A percentile compares a stretch with the other conserved stretches of the same genome.
Evolutionary conservation across 2,113 vertebrate species (phyloP).

Genomic region (Pterocles burchelli): DNA sequence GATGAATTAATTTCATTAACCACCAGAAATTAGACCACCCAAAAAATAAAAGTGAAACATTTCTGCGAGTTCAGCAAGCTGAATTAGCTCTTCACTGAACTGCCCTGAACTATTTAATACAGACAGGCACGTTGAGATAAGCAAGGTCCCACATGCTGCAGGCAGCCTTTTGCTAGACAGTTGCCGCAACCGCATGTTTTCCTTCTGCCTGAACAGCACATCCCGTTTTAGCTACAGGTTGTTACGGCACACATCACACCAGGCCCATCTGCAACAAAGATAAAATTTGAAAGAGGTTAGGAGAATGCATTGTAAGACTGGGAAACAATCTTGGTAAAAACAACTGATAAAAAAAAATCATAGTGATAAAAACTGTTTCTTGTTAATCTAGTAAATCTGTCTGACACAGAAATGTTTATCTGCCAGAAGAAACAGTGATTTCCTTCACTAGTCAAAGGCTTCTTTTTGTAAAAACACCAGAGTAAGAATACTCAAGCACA

Average conservation of each 20-base stretch:
- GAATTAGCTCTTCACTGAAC: neutral
- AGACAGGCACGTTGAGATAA: neutral
- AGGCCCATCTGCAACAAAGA: neutral
- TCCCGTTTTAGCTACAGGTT: too few species aligned
- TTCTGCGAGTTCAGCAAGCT: neutral
- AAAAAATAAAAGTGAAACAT: neutral
- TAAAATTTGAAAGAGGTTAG: neutral
- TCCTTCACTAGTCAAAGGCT: neutral
- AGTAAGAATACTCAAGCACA: neutral
- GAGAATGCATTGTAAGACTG: neutral
- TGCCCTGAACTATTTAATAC: neutral
- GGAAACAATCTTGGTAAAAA: neutral
- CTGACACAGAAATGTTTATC: neutral
- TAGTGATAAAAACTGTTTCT: neutral
- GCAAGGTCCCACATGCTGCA: neutral
- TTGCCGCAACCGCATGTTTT: rapidly evolving
- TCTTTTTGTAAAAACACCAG: neutral
- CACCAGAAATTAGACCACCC: neutral
- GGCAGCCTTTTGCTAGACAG: neutral
- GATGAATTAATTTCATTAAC: neutral
- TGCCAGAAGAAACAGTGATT: neutral
- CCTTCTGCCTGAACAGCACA: neutral
- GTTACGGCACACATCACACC: rapidly evolving
- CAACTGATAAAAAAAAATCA: too few species aligned
- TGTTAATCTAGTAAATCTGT: neutral